Conservation (phyloP, 2,888 invertebrate genomes). For the Sussaba pulchella region DNA sequence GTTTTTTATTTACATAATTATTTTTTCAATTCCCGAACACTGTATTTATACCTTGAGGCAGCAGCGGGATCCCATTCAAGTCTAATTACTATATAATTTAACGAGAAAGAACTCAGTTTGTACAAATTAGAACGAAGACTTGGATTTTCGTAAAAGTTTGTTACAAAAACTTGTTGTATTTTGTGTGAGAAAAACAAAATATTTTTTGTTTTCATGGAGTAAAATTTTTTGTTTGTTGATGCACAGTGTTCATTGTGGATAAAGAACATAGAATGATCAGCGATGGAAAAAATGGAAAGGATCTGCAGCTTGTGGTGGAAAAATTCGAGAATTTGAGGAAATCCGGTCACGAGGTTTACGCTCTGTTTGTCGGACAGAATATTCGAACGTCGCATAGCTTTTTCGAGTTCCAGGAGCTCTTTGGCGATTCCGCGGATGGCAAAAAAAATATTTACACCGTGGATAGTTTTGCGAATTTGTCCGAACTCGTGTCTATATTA, state of each 20-base stretch:
- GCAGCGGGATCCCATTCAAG: too few species aligned
- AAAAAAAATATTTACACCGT: conserved; percentile 17
- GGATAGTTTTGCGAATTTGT: conserved; percentile 15
- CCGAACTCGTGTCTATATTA: not conserved
- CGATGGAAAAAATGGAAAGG: not conserved
- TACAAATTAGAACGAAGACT: too few species aligned
- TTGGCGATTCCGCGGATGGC: conserved; percentile 2
- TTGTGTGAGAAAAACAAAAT: too few species aligned
- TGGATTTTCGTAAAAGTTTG: too few species aligned
- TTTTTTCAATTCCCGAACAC: too few species aligned
- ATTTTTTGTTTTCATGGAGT: too few species aligned
- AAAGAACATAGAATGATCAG: conserved; percentile 13
- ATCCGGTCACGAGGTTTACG: conserved; percentile 13
- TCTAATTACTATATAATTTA: too few species aligned
- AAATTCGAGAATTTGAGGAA: conserved; percentile 15
- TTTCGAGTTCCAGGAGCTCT: not conserved
- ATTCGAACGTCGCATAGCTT: not conserved
- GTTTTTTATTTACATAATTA: too few species aligned
- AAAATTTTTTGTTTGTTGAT: conserved; percentile 1
- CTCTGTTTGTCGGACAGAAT: conserved; percentile 1
- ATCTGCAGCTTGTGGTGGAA: not conserved
- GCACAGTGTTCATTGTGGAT: conserved; percentile 47
- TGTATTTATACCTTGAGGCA: too few species aligned
- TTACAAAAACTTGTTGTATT: too few species aligned
- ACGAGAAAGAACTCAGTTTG: too few species aligned